A percentile compares a stretch with the other conserved stretches of the same genome.
Evolutionary conservation across 92 coral and sea anemone genomes (phyloP).

Genomic region (Porites evermanni): DNA sequence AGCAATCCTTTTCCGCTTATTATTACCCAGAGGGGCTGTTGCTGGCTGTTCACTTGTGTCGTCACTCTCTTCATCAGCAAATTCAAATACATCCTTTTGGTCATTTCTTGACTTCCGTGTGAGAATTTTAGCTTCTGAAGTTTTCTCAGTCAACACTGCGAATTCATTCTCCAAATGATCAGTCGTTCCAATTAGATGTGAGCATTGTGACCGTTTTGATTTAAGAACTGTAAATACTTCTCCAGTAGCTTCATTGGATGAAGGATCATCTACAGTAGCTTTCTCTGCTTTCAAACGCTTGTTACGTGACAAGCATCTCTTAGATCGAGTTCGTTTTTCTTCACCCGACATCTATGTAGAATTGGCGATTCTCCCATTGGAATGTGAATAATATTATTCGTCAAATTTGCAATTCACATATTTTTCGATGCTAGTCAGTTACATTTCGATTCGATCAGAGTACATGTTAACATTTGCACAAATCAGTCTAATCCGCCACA

Average conservation of each 20-base stretch:
- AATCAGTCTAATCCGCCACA: not conserved
- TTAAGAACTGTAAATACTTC: slow-evolving; percentile 3
- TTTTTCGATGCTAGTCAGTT: not conserved
- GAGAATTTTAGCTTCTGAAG: not conserved
- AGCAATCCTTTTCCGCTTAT: slow-evolving; percentile 39
- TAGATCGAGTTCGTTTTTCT: slow-evolving; percentile 17
- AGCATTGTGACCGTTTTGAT: not conserved
- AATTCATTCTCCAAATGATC: not conserved
- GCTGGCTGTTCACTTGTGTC: not conserved
- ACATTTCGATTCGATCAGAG: not conserved
- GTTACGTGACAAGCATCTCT: slow-evolving; percentile 49
- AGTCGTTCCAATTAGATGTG: not conserved
- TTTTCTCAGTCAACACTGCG: not conserved
- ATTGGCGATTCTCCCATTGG: slow-evolving; percentile 18
- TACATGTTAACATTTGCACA: not conserved
- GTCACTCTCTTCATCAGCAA: slow-evolving; percentile 1
- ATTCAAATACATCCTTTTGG: slow-evolving; percentile 17
- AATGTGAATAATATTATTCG: too few species aligned
- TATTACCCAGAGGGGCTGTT: too few species aligned
- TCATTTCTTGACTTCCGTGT: not conserved
- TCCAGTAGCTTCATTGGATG: not conserved
- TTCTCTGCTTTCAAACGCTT: slow-evolving; percentile 32
- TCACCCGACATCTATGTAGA: slow-evolving; percentile 39
- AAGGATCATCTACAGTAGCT: not conserved
- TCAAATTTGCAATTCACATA: not conserved